phyloP scores from a whole-genome alignment of 2,888 invertebrate species.

The Oscheius sp. region DNA sequence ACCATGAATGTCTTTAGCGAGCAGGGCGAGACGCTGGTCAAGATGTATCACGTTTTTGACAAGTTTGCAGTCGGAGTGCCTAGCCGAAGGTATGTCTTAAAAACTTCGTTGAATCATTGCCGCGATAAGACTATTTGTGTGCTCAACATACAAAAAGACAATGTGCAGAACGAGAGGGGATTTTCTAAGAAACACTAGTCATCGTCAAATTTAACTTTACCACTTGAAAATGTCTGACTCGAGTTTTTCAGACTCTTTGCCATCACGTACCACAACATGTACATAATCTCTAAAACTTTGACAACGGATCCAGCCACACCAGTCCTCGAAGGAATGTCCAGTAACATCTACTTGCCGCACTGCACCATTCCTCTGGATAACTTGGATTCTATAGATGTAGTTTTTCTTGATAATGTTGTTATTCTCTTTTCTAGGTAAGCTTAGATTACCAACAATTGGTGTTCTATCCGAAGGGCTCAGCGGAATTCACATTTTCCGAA shows the following conservation, averaged over 20 bases:
- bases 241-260: constrained; percentile 38
- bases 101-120: neutral
- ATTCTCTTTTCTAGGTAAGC: constrained; percentile 19
- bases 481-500: constrained; percentile 31
- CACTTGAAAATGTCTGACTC: too few species aligned
- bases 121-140: neutral
- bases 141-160: neutral
- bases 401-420: neutral
- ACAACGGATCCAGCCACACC: neutral
- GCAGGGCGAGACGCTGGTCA: constrained; percentile 40
- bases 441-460: constrained; percentile 30
- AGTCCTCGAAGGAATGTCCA: constrained; percentile 8
- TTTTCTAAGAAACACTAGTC: too few species aligned
- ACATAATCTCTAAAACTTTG: constrained; percentile 41
- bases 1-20: constrained; percentile 61
- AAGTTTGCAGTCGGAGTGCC: constrained; percentile 37
- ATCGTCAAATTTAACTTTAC: neutral
- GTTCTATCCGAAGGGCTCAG: constrained; percentile 31
- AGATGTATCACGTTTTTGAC: constrained; percentile 45
- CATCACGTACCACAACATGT: constrained; percentile 42
- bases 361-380: constrained; percentile 30
- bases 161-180: neutral
- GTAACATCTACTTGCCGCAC: constrained; percentile 37
- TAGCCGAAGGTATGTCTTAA: constrained; percentile 19
- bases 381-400: constrained; percentile 43